A percentile compares a stretch with the other conserved stretches of the same genome.
phyloP scores from a whole-genome alignment of 2,797 vertebrate species.

The Kryptolebias ocellatus region DNA sequence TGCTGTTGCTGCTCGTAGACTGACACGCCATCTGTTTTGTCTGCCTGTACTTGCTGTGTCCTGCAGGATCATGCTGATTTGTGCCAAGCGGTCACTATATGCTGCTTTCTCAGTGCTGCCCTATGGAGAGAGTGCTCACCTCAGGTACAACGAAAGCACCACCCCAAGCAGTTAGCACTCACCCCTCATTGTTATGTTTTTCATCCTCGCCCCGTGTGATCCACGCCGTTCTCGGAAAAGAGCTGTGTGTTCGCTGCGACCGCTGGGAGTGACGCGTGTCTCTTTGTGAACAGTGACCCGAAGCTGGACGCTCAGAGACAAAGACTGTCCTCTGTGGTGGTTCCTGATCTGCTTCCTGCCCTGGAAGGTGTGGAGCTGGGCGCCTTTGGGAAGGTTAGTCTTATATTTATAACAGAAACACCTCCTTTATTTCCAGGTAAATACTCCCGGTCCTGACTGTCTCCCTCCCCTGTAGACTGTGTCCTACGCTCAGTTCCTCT shows the following conservation, averaged over 20 bases:
- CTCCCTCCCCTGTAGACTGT: slow-evolving; percentile 83
- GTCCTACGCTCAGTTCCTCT: slow-evolving; percentile 94
- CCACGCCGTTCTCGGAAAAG: slow-evolving; percentile 32
- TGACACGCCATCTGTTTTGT: slow-evolving; percentile 77
- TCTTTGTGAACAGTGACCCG: slow-evolving; percentile 84
- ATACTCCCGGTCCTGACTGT: neutral
- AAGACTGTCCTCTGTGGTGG: slow-evolving; percentile 89
- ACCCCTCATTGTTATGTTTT: slow-evolving; percentile 46
- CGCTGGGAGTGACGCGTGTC: slow-evolving; percentile 33
- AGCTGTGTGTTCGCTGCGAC: neutral
- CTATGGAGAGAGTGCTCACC: slow-evolving; percentile 90
- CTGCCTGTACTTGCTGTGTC: slow-evolving; percentile 79
- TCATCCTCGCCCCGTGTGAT: slow-evolving; percentile 29
- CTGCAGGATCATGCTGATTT: slow-evolving; percentile 96
- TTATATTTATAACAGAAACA: neutral
- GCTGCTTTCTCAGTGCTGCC: slow-evolving; percentile 97
- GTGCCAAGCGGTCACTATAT: slow-evolving; percentile 94
- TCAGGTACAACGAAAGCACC: slow-evolving; percentile 85
- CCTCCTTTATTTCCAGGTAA: neutral
- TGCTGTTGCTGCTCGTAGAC: slow-evolving; percentile 51
- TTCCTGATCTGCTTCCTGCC: slow-evolving; percentile 87
- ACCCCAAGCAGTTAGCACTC: slow-evolving; percentile 56
- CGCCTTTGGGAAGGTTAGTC: slow-evolving; percentile 86
- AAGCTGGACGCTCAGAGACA: slow-evolving; percentile 91
- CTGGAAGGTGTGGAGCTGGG: slow-evolving; percentile 93